Evolutionary conservation across 2,888 invertebrate species (phyloP), one percentile per base, ranked within the genome.

Genomic region (Watsonalla binaria): DNA sequence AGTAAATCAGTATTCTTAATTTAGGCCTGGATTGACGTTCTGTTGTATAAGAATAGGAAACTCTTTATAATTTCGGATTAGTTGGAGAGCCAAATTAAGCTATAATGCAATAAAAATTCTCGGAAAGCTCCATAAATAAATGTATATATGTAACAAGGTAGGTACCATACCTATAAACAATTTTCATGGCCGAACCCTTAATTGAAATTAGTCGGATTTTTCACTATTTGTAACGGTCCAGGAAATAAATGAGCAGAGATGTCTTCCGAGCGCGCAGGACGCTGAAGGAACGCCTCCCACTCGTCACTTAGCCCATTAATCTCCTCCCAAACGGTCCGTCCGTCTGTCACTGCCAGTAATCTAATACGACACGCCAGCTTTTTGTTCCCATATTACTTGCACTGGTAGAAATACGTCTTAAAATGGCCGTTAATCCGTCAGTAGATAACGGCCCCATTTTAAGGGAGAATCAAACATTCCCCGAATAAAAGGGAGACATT

Each of bases 301-400:
- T 87, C 85, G 82, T 86, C 89, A 90, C 86, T 87, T 83, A 82
- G 84, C 80, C 78, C 89, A 90, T 90, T 90, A 88, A 89, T 90
- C 88, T 88, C 82, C 70, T 72, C 76, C 71, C 76, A 77, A 83
- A 82, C 81, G 75, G 86, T 82, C 84, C 78, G 82, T 84, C 84
- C 82, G 84, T 86, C 87, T 84, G 86, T 87, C 90, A 86, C 81
- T 77, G 84, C 76, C 85, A 80, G 82, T 90, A 90, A 90, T 90
- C 88, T 87, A 88, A 90, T 89, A 86, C 86, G 89, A 87, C 88
- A 88, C 86, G 86, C 87, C 79, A 82, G 80, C 86, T 90, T 90
- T 89, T 86, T 87, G 84, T 85, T 78, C 82, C 84, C 78, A 77
- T 81, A 86, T 84, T 86, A 84, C 82, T 78, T 74, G 82, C 78